A percentile compares a stretch with the other conserved stretches of the same genome.
Evolutionary conservation across 1,140 invertebrate genomes (phyloP).

Genomic region (Luehdorfia chinensis): DNA sequence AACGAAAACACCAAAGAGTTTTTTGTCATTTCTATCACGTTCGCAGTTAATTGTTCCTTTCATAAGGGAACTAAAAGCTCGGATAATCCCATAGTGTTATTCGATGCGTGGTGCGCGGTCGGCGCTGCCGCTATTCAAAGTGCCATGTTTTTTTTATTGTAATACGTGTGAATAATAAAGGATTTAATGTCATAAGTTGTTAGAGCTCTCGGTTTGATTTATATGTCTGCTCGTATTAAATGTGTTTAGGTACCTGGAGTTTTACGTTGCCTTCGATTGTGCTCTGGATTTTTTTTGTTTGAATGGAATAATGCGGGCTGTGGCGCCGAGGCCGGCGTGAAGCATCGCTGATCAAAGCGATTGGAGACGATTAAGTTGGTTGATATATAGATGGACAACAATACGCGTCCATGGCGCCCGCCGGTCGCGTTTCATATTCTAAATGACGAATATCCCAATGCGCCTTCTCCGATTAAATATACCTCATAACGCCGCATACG

Average conservation of each 20-base stretch:
- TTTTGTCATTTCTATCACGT: slow-evolving; percentile 62
- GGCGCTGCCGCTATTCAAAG: slow-evolving; percentile 32
- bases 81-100: slow-evolving; percentile 64
- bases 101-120: slow-evolving; percentile 41
- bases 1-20: slow-evolving; percentile 36
- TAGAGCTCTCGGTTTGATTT: slow-evolving; percentile 56
- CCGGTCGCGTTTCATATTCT: slow-evolving; percentile 30
- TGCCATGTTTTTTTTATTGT: slow-evolving; percentile 36
- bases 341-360: slow-evolving; percentile 44
- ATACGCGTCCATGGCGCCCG: slow-evolving; percentile 38
- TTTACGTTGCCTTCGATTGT: slow-evolving; percentile 40
- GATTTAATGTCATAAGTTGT: slow-evolving; percentile 67
- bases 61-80: slow-evolving; percentile 48
- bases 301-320: slow-evolving; percentile 24
- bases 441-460: slow-evolving; percentile 27
- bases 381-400: slow-evolving; percentile 35
- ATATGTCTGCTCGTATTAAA: slow-evolving; percentile 53
- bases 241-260: slow-evolving; percentile 53
- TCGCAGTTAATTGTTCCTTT: slow-evolving; percentile 57
- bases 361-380: slow-evolving; percentile 44
- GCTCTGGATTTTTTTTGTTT: slow-evolving; percentile 33
- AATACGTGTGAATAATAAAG: slow-evolving; percentile 63
- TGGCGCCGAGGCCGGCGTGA: slow-evolving; percentile 25
- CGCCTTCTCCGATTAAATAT: slow-evolving; percentile 25
- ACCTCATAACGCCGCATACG: neutral